Evolutionary conservation across 2,888 invertebrate species (phyloP), one percentile per base, ranked within the genome.

Genomic region (Mantis religiosa): DNA sequence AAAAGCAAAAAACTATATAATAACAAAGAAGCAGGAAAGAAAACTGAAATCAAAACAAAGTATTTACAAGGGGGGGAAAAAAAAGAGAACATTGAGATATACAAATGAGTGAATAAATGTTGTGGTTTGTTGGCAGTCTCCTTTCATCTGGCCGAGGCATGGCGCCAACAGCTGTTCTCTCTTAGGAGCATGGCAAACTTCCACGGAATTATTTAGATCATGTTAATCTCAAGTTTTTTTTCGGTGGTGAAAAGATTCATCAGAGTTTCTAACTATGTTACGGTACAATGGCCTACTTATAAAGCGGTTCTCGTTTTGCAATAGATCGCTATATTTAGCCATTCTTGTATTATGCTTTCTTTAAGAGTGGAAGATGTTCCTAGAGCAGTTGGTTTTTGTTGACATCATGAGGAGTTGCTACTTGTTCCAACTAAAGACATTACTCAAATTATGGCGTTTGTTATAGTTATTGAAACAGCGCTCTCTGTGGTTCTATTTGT

Each of bases 81-180:
- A 34, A 7, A 7, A 7, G 8, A 2, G 9, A 41, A 41, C 41
- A 41, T 41, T 71, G 54, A 20, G 54, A 71, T 71, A 71, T 71
- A 71, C 54, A 71, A 71, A 71, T 71, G 15, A 41, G 54, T 71
- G 54, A 71, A 71, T 71, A 71, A 71, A 71, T 71, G 54, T 71
- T 71, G 54, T 71, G 54, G 54, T 71, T 71, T 71, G 54, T 71
- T 71, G 54, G 54, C 54, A 71, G 20, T 20, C 20, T 15, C 20
- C 20, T 71, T 71, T 71, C 54, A 71, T 71, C 54, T 25, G 54
- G 54, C 25, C 54, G 20, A 71, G 54, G 54, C 85, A 85, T n/a
- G n/a, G 47, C 85, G 85, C 85, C 85, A 85, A 85, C 85, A 85
- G 85, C 85, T 85, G 85, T 85, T 54, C 47, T 27, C 27, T 85